Base-by-base conservation (phyloP, 2,797 vertebrate species). In the Schizopygopsis malacanthus region DNA sequence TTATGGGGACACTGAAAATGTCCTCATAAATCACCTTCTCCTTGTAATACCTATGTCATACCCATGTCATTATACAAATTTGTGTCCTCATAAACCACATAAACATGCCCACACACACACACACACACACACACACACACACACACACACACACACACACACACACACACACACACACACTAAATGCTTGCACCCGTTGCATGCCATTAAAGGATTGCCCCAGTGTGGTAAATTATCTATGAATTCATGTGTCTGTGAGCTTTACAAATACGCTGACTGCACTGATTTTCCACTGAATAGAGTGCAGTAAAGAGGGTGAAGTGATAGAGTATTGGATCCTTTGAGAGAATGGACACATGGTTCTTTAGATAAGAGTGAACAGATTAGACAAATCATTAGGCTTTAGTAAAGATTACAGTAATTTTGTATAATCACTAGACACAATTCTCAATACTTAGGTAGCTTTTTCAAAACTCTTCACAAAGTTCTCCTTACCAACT, bases 151-250 rank as follows among this genome's bases (percentile, higher is more conserved):
- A 33, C 33, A 33, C 33, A 54, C 47, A 75, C 54, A 47, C 69
- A 81, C 71, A 81, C 75, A 81, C 71, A 81, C 75, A 81, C 71
- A 81, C 75, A 52, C 65, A 70, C 39, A 71, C 18, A 81, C 52
- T 25, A 18, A 37, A 43, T 25, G 22, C 11, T 18, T 41, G 52
- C 28, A 59, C 8, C 85, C 3, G 65, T 71, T 67, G 11, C 12
- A 18, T n/a, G 73, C 37, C 43, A 78, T 11, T 33, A 20, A 56
- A 59, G 9, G 28, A 50, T 69, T 69, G 33, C 37, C 16, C 70
- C 59, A 45, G 39, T 20, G 50, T 41, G 6, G 28, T 11, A 50
- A 56, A 33, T 43, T 65, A 28, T 65, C 41, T 65, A 77, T 45
- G 15, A 56, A 81, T 85, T 71, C 63, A 83, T n/a, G 15, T 25